Evolutionary conservation across 2,888 invertebrate genomes (phyloP), one percentile per base, ranked within the genome.

Genomic region (Aspidiotus rigidus): DNA sequence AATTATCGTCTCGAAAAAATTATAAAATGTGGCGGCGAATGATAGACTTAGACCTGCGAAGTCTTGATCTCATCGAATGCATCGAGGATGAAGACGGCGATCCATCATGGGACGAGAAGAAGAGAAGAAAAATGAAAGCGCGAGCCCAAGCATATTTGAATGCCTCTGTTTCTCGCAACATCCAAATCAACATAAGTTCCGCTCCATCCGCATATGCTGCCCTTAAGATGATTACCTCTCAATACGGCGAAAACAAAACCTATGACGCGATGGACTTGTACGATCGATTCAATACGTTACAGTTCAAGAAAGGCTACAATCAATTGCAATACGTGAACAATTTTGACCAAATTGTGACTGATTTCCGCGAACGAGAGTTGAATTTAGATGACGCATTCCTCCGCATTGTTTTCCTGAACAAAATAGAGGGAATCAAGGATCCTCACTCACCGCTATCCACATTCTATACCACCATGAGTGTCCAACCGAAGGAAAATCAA

Each of bases 31-130:
- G 49, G 49, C 8, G 49, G 11, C 8, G 49, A 44, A 44, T 44
- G 49, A 44, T 44, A 44, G 49, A 44, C 49, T 11, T 44, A 44
- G 49, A 44, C 49, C 49, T 44, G 9, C 49, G 49, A 10, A 11
- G 9, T 10, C 8, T 10, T 11, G 49, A 44, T 44, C 49, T 57
- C n/a, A 10, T 10, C n/a, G 57, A 57, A 9, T 16, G 16, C 17
- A 17, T 17, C 8, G 13, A 82, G 6, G 78, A 75, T n/a, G 79
- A 77, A 3, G 81, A 82, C 1, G 75, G 74, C 74, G 88, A 89
- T 5, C 79, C 81, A 80, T 84, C 82, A 59, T 81, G 80, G 70
- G 28, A 39, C 39, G 61, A 17, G 13, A 28, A 40, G 61, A 44
- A 44, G 49, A 8, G 49, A 44, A 8, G 49, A 8, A 44, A 44